Percentiles rank a stretch among this genome's conserved stretches.
These are phyloP conservation scores for Tinea trinotella DNA, from an alignment of 2,888 invertebrate species.

Conservation along the genomic window DNA sequence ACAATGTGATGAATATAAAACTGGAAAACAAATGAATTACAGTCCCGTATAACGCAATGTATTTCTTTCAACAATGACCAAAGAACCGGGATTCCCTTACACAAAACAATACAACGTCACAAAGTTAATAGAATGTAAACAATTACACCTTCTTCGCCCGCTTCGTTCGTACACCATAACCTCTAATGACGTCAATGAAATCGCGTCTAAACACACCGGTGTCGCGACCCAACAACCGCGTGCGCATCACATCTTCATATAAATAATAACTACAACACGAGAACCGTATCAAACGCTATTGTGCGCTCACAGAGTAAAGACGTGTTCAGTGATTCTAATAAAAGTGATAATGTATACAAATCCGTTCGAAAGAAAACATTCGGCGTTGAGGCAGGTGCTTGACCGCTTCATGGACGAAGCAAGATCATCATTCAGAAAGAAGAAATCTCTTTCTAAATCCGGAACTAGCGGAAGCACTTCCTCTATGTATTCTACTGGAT, in stretches of 20 bases:
- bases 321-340: slow-evolving; percentile 28
- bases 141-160: slow-evolving; percentile 7
- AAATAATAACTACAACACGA: slow-evolving; percentile 31
- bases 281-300: slow-evolving; percentile 29
- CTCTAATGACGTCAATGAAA: slow-evolving; percentile 23
- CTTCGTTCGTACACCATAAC: slow-evolving; percentile 3
- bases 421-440: slow-evolving; percentile 50
- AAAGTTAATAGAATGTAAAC: slow-evolving; percentile 1
- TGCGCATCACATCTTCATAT: slow-evolving; percentile 34
- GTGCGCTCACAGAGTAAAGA: slow-evolving; percentile 32
- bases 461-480: slow-evolving; percentile 37
- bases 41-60: no score
- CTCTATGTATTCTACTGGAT: slow-evolving; percentile 44
- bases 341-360: slow-evolving; percentile 73
- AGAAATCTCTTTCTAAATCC: slow-evolving; percentile 37
- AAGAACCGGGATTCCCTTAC: neutral
- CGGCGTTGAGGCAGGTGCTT: slow-evolving; percentile 76
- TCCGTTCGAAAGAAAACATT: slow-evolving; percentile 79
- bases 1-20: no score
- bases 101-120: slow-evolving; percentile 25
- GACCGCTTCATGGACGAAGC: slow-evolving; percentile 74
- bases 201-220: slow-evolving; percentile 17
- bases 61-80: neutral
- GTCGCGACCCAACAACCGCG: slow-evolving; percentile 33
- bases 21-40: no score